These are phyloP conservation scores for Enteromius thamalakanensis DNA, from an alignment of 2,797 vertebrate species.

Conservation along the genomic window DNA sequence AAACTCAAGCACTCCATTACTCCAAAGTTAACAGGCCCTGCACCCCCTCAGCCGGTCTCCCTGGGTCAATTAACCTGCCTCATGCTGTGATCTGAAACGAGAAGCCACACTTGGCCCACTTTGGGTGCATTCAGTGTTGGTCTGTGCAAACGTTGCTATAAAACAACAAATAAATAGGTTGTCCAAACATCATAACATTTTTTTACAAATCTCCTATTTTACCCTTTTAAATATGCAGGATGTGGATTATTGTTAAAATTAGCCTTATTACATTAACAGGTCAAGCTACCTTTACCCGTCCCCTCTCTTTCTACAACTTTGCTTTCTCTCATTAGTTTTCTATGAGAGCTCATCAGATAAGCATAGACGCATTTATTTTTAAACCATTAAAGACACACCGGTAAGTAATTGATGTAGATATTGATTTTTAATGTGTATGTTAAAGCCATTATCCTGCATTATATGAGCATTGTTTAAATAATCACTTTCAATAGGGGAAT, in stretches of 20 bases:
- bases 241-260: not conserved
- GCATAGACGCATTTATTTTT: too few species aligned
- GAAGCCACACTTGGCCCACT: not conserved
- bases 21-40: constrained; percentile 50
- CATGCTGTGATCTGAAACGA: constrained; percentile 27
- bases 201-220: not conserved
- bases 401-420: too few species aligned
- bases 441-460: not conserved
- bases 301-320: too few species aligned
- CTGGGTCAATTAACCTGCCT: constrained; percentile 16
- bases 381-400: too few species aligned
- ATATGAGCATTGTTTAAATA: not conserved
- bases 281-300: too few species aligned
- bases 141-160: not conserved
- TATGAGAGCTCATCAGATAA: too few species aligned
- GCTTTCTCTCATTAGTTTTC: too few species aligned
- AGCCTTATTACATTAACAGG: too few species aligned
- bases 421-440: too few species aligned
- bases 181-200: not conserved
- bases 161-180: not conserved
- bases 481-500: not conserved
- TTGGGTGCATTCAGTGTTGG: constrained; percentile 17
- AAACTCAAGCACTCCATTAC: constrained; percentile 17
- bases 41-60: not conserved
- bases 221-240: not conserved